phyloP scores from a whole-genome alignment of 2,797 vertebrate genomes.

The Danio jaintianensis region DNA sequence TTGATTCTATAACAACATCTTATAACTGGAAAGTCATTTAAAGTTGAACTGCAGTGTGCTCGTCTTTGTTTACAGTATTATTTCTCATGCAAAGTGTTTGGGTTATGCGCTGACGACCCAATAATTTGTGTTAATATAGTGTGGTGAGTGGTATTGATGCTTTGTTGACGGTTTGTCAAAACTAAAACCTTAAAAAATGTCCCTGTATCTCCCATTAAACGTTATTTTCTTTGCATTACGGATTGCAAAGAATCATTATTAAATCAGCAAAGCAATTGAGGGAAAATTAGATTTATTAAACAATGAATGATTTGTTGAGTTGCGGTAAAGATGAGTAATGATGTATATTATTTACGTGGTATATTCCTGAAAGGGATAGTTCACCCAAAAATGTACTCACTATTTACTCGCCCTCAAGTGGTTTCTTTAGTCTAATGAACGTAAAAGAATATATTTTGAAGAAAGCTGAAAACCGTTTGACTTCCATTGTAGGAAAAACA shows the following conservation, averaged over 20 bases:
- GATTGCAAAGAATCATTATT: not conserved
- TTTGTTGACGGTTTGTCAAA: constrained; percentile 16
- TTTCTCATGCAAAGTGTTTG: constrained; percentile 4
- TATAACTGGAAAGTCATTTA: not conserved
- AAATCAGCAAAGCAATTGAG: constrained; percentile 6
- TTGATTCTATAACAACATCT: not conserved
- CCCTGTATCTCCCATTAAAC: constrained; percentile 1
- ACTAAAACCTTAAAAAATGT: not conserved
- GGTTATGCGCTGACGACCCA: not conserved
- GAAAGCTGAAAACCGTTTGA: too few species aligned
- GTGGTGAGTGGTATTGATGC: constrained; percentile 1
- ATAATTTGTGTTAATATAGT: constrained; percentile 18
- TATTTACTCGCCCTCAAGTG: too few species aligned
- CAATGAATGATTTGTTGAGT: not conserved
- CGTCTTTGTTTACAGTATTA: constrained; percentile 9
- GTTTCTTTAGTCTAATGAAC: too few species aligned
- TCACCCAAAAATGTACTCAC: too few species aligned
- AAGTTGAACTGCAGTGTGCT: not conserved
- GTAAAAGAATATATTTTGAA: too few species aligned
- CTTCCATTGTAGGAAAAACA: too few species aligned
- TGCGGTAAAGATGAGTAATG: not conserved
- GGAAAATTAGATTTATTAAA: not conserved
- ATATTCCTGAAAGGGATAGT: too few species aligned
- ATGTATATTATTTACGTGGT: not conserved
- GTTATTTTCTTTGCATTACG: not conserved